Evolutionary conservation across 2,797 vertebrate species (phyloP).

Genomic region (Acrocephalus scirpaceus): DNA sequence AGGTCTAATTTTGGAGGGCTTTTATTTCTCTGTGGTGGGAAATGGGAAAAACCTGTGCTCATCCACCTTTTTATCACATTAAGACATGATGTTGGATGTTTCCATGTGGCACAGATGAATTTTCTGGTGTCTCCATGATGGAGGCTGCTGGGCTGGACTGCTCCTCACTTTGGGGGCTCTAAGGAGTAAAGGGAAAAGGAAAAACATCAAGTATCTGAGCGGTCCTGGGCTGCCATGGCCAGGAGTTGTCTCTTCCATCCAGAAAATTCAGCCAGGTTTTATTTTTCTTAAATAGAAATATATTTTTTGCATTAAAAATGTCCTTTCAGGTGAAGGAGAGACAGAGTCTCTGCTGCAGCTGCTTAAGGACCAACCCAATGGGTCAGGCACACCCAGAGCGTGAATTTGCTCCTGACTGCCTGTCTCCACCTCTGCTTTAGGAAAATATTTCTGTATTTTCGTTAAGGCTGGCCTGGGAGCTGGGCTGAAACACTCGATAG

Average conservation of each 20-base stretch:
- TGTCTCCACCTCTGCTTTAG: background rate
- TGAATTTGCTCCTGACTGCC: background rate
- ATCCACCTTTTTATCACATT: accelerated
- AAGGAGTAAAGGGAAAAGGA: background rate
- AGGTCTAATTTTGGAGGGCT: background rate
- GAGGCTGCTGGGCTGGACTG: background rate
- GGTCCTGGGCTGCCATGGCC: background rate
- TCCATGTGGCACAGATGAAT: background rate
- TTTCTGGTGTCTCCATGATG: background rate
- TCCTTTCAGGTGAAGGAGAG: background rate
- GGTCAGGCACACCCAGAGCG: background rate
- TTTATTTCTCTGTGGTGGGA: background rate
- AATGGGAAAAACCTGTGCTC: background rate
- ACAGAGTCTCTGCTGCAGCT: background rate
- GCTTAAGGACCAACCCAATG: accelerated
- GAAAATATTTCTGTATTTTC: background rate
- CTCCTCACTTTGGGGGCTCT: background rate
- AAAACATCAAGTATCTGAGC: background rate
- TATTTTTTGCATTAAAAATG: background rate
- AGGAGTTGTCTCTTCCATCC: background rate
- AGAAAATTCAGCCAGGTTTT: background rate
- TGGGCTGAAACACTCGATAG: background rate
- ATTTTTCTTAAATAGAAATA: background rate
- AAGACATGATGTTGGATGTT: accelerated
- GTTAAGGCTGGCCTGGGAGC: background rate